Percentiles rank a stretch among this genome's conserved stretches.
These are phyloP conservation scores for Propsilocerus akamusi DNA, from an alignment of 1,140 invertebrate species.

Conservation along the genomic window DNA sequence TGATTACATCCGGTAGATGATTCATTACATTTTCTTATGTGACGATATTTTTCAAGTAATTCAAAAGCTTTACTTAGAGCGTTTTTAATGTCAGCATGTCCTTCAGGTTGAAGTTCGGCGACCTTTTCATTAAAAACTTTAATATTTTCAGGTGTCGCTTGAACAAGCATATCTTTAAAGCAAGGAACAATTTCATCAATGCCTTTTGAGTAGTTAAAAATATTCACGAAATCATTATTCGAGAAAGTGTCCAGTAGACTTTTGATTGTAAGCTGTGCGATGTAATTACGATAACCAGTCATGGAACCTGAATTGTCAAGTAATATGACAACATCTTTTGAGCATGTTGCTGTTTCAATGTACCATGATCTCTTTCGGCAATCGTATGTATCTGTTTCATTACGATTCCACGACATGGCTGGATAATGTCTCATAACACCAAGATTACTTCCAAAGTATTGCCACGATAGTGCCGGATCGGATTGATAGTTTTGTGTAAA, in stretches of 20 bases:
- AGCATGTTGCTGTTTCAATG: slow-evolving; percentile 90
- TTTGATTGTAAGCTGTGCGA: slow-evolving; percentile 50
- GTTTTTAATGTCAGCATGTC: slow-evolving; percentile 69
- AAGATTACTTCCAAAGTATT: slow-evolving; percentile 85
- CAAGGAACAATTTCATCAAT: slow-evolving; percentile 54
- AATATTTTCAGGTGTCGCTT: slow-evolving; percentile 86
- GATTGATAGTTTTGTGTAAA: slow-evolving; percentile 72
- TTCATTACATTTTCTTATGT: slow-evolving; percentile 33
- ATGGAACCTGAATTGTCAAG: slow-evolving; percentile 95
- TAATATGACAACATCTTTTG: slow-evolving; percentile 92
- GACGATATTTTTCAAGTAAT: slow-evolving; percentile 47
- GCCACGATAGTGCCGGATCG: slow-evolving; percentile 82
- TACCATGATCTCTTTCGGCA: slow-evolving; percentile 82
- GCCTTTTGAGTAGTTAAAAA: slow-evolving; percentile 55
- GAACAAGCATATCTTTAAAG: slow-evolving; percentile 64
- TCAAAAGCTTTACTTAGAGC: slow-evolving; percentile 77
- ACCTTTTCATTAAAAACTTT: slow-evolving; percentile 52
- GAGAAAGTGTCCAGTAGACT: slow-evolving; percentile 88
- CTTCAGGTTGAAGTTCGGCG: slow-evolving; percentile 43
- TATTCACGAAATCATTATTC: slow-evolving; percentile 94
- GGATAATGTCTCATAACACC: slow-evolving; percentile 88
- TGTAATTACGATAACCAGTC: slow-evolving; percentile 59
- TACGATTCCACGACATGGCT: slow-evolving; percentile 33
- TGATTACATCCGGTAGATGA: slow-evolving; percentile 68
- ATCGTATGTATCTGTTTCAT: slow-evolving; percentile 53